Evolutionary conservation across 30 jellyfish, hydroid and myxozoan genomes (phyloP), one percentile per base, ranked within the genome.

Genomic region (Aurelia aurita complex sp. Pacific): DNA sequence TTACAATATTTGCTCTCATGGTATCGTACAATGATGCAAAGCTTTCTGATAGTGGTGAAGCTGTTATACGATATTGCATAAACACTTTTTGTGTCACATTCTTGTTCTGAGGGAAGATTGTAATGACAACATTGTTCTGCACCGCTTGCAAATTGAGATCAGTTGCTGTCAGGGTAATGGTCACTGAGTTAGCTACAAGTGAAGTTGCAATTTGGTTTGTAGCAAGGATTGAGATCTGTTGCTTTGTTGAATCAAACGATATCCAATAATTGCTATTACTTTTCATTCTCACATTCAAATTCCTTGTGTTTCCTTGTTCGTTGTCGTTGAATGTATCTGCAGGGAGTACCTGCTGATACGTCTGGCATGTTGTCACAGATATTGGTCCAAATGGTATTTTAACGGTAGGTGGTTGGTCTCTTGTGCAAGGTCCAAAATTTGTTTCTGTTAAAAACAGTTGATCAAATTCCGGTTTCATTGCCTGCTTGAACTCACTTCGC

Each of bases 281-380:
- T 17, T 42, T 53, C 18, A 88, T 74, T 13, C 50, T 80, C 72
- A 93, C 67, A 3, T 71, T 67, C 66, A 93, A 74, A 42, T 83
- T 88, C 53, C 97, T 63, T 40, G 98, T 83, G 60, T 77, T 72
- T 3, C 97, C 98, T 73, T 93, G 96, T 68, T 93, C 98, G 15
- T 72, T 62, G 62, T 93, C 98, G 18, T 46, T 68, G 69, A 93
- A 93, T 2, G 97, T 83, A 23, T 53, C 72, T 59, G 64, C 97
- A 23, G 98, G 98, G 18, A 93, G 81, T 46, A 7, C 38, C 34
- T 71, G 76, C 13, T 36, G 65, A 64, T 52, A 88, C 33, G 97
- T 85, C 67, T 73, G 86, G 64, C 89, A 88, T 1, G 83, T 32
- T 38, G 89, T 69, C 35, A 88, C 96, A n/a, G 90, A 55, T 16